These are phyloP conservation scores for Acleris holmiana DNA, from an alignment of 2,888 invertebrate species.

Conservation along the genomic window DNA sequence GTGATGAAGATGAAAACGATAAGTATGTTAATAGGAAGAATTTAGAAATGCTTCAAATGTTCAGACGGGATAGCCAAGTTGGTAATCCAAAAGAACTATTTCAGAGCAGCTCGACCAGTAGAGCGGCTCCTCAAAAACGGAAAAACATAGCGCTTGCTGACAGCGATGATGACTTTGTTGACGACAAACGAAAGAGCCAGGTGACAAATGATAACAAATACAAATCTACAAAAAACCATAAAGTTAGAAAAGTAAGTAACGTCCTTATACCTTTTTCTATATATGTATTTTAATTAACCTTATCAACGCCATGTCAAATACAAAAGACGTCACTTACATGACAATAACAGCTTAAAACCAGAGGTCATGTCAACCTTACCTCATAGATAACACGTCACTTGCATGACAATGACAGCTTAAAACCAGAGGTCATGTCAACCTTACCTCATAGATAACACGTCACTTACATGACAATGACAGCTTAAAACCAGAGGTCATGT, in stretches of 20 bases:
- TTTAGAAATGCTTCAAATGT: conserved; percentile 62
- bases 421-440: too few relatives aligned
- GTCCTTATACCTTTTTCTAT: neutral
- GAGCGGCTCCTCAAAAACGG: conserved; percentile 47
- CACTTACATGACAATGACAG: too few relatives aligned
- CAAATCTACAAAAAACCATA: conserved; percentile 55
- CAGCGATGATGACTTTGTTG: conserved; percentile 77
- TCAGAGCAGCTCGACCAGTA: conserved; percentile 39
- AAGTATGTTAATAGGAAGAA: conserved; percentile 44
- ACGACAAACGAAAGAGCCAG: conserved; percentile 48
- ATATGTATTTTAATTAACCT: too few relatives aligned
- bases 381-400: too few relatives aligned
- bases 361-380: too few relatives aligned
- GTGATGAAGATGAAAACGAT: conserved; percentile 39
- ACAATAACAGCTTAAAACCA: too few relatives aligned
- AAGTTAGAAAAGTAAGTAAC: conserved; percentile 47
- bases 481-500: too few relatives aligned
- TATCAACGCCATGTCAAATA: too few relatives aligned
- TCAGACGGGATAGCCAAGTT: conserved; percentile 57
- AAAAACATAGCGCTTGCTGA: conserved; percentile 56
- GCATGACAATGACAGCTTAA: too few relatives aligned
- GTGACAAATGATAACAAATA: conserved; percentile 41
- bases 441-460: too few relatives aligned
- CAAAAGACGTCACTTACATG: too few relatives aligned
- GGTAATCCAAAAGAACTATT: conserved; percentile 48